Conservation (phyloP, 2,113 vertebrate genomes). For the Orthonyx spaldingii region DNA sequence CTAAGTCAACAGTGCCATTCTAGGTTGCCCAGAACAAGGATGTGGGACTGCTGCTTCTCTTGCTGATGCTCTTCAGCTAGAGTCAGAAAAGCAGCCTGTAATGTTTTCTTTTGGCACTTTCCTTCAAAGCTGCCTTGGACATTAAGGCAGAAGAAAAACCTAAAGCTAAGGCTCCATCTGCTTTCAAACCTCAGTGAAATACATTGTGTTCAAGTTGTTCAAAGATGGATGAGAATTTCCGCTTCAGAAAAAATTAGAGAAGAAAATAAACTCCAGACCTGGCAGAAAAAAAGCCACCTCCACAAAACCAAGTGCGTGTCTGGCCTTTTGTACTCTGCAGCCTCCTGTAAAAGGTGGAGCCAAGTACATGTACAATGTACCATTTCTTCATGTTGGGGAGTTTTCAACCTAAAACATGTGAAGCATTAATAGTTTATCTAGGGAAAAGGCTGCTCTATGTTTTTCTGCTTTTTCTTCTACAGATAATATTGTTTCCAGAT, state of each 20-base stretch:
- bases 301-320: background rate
- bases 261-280: background rate
- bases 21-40: background rate
- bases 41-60: background rate
- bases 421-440: background rate
- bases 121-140: background rate
- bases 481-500: background rate
- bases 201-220: background rate
- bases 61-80: background rate
- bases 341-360: background rate
- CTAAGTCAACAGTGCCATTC: background rate
- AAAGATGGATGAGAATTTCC: background rate
- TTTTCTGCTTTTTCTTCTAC: background rate
- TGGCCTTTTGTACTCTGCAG: background rate
- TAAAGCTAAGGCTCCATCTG: background rate
- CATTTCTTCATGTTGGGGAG: background rate
- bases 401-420: background rate
- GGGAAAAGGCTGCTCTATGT: background rate
- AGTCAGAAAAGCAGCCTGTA: background rate
- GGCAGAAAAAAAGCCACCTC: background rate
- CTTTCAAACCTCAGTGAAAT: background rate
- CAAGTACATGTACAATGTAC: accelerated
- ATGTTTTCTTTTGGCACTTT: background rate
- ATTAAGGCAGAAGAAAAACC: background rate
- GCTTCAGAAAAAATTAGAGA: background rate